Evolutionary conservation across 2,888 invertebrate species (phyloP).

Genomic region (Tetragonula carbonaria): DNA sequence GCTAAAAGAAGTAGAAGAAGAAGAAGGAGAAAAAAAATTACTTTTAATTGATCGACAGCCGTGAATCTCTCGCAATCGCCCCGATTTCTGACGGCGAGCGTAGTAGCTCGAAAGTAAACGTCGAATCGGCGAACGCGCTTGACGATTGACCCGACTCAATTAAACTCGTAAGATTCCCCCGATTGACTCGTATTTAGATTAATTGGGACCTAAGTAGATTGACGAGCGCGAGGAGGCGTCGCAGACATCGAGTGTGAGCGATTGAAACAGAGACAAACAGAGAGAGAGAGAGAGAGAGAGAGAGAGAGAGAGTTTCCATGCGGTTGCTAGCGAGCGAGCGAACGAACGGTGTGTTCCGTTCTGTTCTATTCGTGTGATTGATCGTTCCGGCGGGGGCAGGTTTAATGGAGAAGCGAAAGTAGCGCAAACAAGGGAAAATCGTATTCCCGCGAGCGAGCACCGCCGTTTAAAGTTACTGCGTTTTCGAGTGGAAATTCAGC

Average conservation of each 20-base stretch:
- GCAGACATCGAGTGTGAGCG: no score
- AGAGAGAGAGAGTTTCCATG: not conserved
- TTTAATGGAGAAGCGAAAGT: conserved; percentile 44
- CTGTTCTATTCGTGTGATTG: conserved; percentile 37
- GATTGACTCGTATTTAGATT: conserved; percentile 18
- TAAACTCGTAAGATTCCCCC: conserved; percentile 10
- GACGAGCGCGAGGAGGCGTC: not conserved
- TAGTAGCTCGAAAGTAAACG: not conserved
- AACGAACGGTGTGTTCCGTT: not conserved
- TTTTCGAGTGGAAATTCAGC: conserved; percentile 58
- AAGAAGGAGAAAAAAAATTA: no score
- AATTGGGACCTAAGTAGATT: not conserved
- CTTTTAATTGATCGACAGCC: no score
- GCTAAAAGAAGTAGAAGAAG: no score
- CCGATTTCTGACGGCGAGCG: not conserved
- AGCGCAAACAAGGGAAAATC: conserved; percentile 44
- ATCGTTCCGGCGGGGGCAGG: conserved; percentile 25
- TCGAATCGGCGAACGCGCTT: not conserved
- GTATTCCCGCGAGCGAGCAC: conserved; percentile 30
- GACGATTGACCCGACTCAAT: conserved; percentile 23
- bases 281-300: not conserved
- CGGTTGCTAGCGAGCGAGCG: not conserved
- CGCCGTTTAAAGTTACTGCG: conserved; percentile 42
- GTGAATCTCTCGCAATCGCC: no score
- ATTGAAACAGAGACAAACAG: not conserved